Evolutionary conservation across 2,797 vertebrate species (phyloP).

Genomic region (Rhodeus uyekii): DNA sequence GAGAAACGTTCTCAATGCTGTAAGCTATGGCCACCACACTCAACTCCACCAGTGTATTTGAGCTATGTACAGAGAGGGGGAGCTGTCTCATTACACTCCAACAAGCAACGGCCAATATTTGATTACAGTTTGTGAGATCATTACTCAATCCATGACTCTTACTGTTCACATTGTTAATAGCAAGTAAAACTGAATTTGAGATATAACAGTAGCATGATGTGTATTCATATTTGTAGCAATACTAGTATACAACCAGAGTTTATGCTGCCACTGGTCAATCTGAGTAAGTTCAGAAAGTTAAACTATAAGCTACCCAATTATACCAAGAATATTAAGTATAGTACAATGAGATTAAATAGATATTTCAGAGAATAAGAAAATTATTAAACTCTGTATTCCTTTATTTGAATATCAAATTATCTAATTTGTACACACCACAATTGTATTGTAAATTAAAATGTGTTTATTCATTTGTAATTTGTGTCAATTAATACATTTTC

Average conservation of each 20-base stretch:
- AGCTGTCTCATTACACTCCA: conserved; percentile 56
- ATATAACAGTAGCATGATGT: conserved; percentile 52
- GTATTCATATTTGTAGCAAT: conserved; percentile 7
- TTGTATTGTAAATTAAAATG: conserved; percentile 10
- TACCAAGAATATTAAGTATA: conserved; percentile 23
- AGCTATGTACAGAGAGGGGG: conserved; percentile 57
- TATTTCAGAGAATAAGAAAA: neutral
- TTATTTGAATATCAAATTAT: neutral
- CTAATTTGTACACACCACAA: conserved; percentile 1
- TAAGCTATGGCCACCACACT: conserved; percentile 60
- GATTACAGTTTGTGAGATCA: conserved; percentile 34
- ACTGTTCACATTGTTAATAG: conserved; percentile 45
- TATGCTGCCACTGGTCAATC: conserved; percentile 2
- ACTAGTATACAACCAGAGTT: conserved; percentile 17
- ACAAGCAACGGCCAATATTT: conserved; percentile 36
- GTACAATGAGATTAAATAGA: neutral
- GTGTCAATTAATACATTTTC: neutral
- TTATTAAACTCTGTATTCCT: neutral
- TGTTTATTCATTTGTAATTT: neutral
- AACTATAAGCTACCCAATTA: conserved; percentile 21
- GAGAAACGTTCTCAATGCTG: conserved; percentile 59
- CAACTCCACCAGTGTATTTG: conserved; percentile 63
- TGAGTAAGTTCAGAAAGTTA: conserved; percentile 18
- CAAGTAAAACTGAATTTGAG: conserved; percentile 51
- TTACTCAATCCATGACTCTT: conserved; percentile 40